Evolutionary conservation across 2,797 vertebrate genomes (phyloP), one percentile per base, ranked within the genome.

Genomic region (Lateolabrax maculatus): DNA sequence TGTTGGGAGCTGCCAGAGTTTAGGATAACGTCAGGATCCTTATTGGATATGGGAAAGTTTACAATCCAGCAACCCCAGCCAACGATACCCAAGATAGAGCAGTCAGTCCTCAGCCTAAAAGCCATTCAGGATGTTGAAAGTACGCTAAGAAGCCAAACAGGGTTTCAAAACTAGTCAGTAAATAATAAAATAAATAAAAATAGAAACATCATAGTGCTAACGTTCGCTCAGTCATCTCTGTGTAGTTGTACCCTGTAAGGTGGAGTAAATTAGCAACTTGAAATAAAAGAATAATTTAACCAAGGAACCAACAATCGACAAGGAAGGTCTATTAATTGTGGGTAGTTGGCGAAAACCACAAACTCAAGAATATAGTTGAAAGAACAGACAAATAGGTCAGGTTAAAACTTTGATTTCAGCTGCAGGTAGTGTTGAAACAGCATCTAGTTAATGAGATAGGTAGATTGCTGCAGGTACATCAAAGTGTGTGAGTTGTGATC

Each of bases 361-460:
- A 16, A 34, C 3, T 72, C 46, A 39, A 39, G 12, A 48, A 3
- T 67, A n/a, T 6, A 62, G 48, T 61, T 37, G 11, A 69, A 31
- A 49, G 43, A 69, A 36, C 12, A 0, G 21, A 12, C 25, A 68
- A 41, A 60, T 65, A 13, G 23, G 46, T 65, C 71, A 67, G 72
- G 15, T 34, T 60, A 21, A 44, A 65, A 31, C 9, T 46, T 44
- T 44, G 46, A 53, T 56, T 53, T 80, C 21, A 62, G 41, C 52
- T 46, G 43, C 34, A 49, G 11, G 23, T 37, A 43, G 27, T 0
- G 0, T 72, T 48, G 68, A 77, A 66, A 75, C 53, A 55, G 55
- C 21, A 55, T 9, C 39, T 41, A 34, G 66, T 48, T 76, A 71
- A 76, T 60, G 37, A 46, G 53, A 69, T 34, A 25, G 31, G 31